A percentile compares a stretch with the other conserved stretches of the same genome.
phyloP scores from a whole-genome alignment of 2,113 vertebrate genomes.

The Muscicapa adusta region DNA sequence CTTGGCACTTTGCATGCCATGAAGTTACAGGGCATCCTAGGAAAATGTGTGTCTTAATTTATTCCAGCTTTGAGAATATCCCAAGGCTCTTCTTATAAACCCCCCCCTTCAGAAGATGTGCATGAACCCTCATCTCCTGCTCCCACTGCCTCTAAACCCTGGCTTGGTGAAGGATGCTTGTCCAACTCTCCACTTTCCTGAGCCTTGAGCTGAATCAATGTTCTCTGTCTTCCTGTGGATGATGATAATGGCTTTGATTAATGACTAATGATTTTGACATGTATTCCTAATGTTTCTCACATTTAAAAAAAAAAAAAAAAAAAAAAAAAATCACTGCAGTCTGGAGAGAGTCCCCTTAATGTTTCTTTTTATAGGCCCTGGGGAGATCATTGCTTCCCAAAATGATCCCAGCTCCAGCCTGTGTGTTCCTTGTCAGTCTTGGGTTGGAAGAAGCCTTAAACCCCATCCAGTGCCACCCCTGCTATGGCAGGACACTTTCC shows the following conservation, averaged over 20 bases:
- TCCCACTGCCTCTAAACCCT: background rate
- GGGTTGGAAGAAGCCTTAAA: background rate
- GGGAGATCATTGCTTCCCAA: background rate
- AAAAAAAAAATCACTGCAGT: background rate
- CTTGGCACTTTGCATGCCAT: background rate
- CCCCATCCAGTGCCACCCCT: rapidly evolving
- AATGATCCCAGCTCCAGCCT: background rate
- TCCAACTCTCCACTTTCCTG: background rate
- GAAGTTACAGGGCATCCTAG: background rate
- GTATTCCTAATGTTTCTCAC: background rate
- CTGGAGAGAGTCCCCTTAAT: background rate
- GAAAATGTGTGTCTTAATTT: background rate
- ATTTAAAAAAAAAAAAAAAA: background rate
- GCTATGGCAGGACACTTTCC: background rate
- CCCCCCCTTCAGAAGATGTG: background rate
- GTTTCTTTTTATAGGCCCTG: background rate
- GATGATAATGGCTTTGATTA: background rate
- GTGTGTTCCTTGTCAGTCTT: background rate
- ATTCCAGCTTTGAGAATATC: background rate
- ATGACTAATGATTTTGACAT: too few relatives aligned
- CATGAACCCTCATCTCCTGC: background rate
- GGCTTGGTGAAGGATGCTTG: background rate
- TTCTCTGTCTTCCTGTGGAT: background rate
- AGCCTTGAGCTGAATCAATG: background rate
- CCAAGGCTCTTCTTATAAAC: background rate